Evolutionary conservation across 2,888 invertebrate species (phyloP).

Genomic region (Apamea monoglypha): DNA sequence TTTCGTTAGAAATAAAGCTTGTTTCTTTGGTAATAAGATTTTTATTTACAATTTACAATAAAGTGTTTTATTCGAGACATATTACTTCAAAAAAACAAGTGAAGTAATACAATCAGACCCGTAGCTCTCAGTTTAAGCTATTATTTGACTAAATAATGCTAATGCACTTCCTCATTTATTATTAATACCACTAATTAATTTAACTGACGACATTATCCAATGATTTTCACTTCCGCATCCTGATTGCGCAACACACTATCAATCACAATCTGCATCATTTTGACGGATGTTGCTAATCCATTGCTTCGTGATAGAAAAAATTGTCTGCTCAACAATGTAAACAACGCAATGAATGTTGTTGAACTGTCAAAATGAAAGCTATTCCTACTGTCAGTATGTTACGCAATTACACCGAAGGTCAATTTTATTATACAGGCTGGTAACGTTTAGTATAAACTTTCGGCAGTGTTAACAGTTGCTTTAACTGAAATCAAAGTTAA

Average conservation of each 20-base stretch:
- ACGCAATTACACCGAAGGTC: background rate
- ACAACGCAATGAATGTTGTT: background rate
- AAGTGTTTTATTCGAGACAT: conserved; percentile 24
- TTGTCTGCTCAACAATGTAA: background rate
- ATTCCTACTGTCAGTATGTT: background rate
- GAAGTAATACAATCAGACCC: conserved; percentile 44
- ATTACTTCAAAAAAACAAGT: background rate
- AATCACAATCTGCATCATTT: background rate
- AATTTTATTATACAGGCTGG: background rate
- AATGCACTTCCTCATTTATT: background rate
- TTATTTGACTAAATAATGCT: background rate
- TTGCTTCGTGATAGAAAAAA: background rate
- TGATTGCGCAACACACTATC: background rate
- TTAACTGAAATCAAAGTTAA: background rate
- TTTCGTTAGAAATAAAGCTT: conserved; percentile 33
- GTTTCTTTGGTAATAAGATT: conserved; percentile 16
- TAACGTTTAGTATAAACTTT: conserved; percentile 1
- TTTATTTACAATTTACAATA: conserved; percentile 49
- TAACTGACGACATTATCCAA: background rate
- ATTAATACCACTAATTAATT: background rate
- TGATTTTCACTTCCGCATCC: background rate
- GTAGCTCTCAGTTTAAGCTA: conserved; percentile 40
- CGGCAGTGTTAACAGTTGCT: background rate
- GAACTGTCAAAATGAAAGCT: background rate
- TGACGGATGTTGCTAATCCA: background rate